Evolutionary conservation across 2,113 vertebrate species (phyloP).

Genomic region (Charadrius vociferus): DNA sequence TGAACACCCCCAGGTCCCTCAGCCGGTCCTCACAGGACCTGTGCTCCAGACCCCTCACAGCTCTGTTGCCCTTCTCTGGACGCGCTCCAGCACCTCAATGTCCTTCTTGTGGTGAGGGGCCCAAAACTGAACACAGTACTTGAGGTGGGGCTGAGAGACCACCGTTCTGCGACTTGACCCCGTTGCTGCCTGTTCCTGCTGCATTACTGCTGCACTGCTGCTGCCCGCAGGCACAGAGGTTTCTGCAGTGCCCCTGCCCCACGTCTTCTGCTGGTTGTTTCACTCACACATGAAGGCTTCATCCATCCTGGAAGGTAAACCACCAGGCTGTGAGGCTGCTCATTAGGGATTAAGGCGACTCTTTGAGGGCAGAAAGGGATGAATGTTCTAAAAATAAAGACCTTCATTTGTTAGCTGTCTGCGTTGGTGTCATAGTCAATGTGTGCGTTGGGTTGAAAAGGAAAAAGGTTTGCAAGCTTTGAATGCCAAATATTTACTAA

Average conservation of each 20-base stretch:
- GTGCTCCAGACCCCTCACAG: too few relatives aligned
- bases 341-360: background rate
- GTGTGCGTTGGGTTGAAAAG: slow-evolving; percentile 26
- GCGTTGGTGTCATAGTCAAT: background rate
- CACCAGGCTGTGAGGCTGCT: background rate
- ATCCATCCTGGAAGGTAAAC: background rate
- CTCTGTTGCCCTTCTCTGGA: too few relatives aligned
- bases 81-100: too few relatives aligned
- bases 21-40: too few relatives aligned
- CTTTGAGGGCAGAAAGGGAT: background rate
- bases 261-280: background rate
- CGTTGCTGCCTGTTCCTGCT: fast-evolving
- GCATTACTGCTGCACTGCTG: background rate
- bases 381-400: background rate
- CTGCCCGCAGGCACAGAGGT: background rate
- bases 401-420: background rate
- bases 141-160: background rate
- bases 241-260: background rate
- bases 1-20: too few relatives aligned
- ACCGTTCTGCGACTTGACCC: background rate
- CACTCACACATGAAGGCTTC: background rate
- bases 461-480: slow-evolving; percentile 6
- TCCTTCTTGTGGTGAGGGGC: too few relatives aligned
- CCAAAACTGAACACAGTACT: too few relatives aligned
- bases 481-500: slow-evolving; percentile 46